These are phyloP conservation scores for Lamprotornis superbus DNA, from an alignment of 2,113 vertebrate species.

Conservation along the genomic window DNA sequence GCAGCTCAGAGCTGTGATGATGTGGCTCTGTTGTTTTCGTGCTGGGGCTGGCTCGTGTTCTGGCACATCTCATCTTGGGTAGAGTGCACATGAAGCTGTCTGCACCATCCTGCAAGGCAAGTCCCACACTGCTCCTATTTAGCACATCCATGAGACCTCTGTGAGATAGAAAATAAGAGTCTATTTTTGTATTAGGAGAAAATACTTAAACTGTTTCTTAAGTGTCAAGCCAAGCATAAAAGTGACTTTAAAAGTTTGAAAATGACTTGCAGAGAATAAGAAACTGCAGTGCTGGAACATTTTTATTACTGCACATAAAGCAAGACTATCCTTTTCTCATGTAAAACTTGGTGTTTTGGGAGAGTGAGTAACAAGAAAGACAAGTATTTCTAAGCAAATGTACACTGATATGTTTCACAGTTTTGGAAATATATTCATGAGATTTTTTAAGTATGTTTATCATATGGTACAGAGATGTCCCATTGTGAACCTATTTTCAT, in stretches of 20 bases:
- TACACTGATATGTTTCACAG: not conserved
- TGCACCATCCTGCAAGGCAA: not conserved
- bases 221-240: not conserved
- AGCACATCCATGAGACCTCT: not conserved
- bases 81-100: not conserved
- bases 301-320: not conserved
- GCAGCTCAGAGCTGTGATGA: not conserved
- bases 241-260: not conserved
- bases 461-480: not conserved
- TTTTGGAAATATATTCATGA: not conserved
- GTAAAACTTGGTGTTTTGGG: not conserved
- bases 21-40: not conserved
- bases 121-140: not conserved
- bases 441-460: not conserved
- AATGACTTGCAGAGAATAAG: not conserved
- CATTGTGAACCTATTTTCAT: not conserved
- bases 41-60: not conserved
- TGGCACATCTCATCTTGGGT: not conserved
- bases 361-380: not conserved
- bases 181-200: not conserved
- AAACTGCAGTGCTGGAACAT: not conserved
- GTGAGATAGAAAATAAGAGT: not conserved
- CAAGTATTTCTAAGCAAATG: not conserved
- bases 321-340: not conserved
- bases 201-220: not conserved